phyloP scores from a whole-genome alignment of 2,888 invertebrate species.

The Phanerotoma sp. region DNA sequence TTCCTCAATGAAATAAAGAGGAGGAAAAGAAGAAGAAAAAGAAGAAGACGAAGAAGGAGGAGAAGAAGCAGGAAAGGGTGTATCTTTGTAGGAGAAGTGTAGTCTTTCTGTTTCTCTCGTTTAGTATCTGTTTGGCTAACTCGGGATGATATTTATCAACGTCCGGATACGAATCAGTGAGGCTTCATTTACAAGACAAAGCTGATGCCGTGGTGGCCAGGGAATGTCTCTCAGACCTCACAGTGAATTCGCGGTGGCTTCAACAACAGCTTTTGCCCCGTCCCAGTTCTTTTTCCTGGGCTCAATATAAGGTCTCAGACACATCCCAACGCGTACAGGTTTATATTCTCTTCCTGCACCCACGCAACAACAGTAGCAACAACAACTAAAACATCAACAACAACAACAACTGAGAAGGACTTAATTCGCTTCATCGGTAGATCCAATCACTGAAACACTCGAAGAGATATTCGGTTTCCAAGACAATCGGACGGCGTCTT shows the following conservation, averaged over 20 bases:
- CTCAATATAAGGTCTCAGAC: background rate
- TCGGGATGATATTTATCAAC: constrained; percentile 55
- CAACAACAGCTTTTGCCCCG: constrained; percentile 15
- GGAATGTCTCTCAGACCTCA: constrained; percentile 23
- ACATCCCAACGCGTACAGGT: background rate
- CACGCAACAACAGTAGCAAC: constrained; percentile 45
- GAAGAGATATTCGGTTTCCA: constrained; percentile 47
- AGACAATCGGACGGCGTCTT: constrained; percentile 52
- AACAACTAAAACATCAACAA: too few species aligned
- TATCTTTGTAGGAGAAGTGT: background rate
- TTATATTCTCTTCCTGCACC: constrained; percentile 38
- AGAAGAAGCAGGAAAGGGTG: background rate
- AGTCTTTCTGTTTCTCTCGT: background rate
- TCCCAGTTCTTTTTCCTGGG: constrained; percentile 11
- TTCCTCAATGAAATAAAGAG: constrained; percentile 16
- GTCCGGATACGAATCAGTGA: constrained; percentile 56
- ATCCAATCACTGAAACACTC: constrained; percentile 35
- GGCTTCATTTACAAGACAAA: constrained; percentile 58
- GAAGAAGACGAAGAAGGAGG: too few species aligned
- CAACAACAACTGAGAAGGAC: constrained; percentile 35
- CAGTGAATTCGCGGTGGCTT: constrained; percentile 18
- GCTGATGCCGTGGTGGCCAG: constrained; percentile 38
- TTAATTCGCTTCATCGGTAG: constrained; percentile 47
- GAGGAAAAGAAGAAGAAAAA: background rate
- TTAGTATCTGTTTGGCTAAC: constrained; percentile 19